These are phyloP conservation scores for Rhagophthalmus giganteus DNA, from an alignment of 2,888 invertebrate species.

Conservation along the genomic window DNA sequence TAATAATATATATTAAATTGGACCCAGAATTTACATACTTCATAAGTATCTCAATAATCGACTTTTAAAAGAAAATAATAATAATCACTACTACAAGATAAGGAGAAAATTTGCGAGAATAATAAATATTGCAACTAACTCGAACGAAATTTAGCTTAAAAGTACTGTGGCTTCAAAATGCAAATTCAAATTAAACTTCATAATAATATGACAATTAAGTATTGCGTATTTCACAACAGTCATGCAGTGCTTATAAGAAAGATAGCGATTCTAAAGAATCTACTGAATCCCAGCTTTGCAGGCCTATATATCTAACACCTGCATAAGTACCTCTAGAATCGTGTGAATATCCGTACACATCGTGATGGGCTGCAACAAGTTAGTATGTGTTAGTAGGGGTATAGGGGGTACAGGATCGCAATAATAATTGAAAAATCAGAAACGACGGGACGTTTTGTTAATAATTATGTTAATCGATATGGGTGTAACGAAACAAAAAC, in stretches of 20 bases:
- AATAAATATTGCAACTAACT: slow-evolving; percentile 8
- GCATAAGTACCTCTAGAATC: slow-evolving; percentile 70
- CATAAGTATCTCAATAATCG: slow-evolving; percentile 9
- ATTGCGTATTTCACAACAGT: slow-evolving; percentile 27
- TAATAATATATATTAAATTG: slow-evolving; percentile 44
- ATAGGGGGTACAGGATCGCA: background rate
- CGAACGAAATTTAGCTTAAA: slow-evolving; percentile 20
- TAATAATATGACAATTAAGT: slow-evolving; percentile 17
- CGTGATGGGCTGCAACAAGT: slow-evolving; percentile 61
- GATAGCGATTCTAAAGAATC: slow-evolving; percentile 57
- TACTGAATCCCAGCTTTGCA: slow-evolving; percentile 58
- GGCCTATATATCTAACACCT: slow-evolving; percentile 57
- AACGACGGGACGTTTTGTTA: background rate
- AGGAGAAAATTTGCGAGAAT: slow-evolving; percentile 13
- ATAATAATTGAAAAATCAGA: background rate
- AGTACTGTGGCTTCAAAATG: slow-evolving; percentile 23
- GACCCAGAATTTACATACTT: slow-evolving; percentile 42
- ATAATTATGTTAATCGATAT: background rate
- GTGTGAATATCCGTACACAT: slow-evolving; percentile 68
- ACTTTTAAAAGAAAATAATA: slow-evolving; percentile 15
- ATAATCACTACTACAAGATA: slow-evolving; percentile 17
- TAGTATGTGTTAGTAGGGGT: slow-evolving; percentile 33
- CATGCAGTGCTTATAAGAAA: slow-evolving; percentile 49
- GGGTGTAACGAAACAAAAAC: background rate
- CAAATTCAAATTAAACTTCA: slow-evolving; percentile 17